Evolutionary conservation across 2,113 vertebrate species (phyloP), one percentile per base, ranked within the genome.

Genomic region (Lepidothrix coronata): DNA sequence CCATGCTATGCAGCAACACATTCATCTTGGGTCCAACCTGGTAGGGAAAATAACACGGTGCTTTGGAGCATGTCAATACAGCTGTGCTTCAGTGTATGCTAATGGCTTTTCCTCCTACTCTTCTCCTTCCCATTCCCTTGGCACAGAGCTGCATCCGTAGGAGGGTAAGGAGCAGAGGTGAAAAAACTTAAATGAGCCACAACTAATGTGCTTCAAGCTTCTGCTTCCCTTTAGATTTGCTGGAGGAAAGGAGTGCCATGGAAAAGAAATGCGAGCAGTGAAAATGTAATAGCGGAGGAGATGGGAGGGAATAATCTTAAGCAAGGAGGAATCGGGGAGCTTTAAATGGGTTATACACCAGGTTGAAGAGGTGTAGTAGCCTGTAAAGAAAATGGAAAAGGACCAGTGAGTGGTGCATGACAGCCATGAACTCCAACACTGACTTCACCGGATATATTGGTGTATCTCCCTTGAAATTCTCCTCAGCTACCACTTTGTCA

Each of bases 111-210:
- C 95, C 62, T 96, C 87, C 94, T 80, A 91, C 94, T 70, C 87
- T 48, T 74, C 91, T 95, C 72, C 44, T 80, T 84, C 73, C 30
- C 25, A 7, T 75, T 76, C 65, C 62, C 61, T 72, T 81, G 87
- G 57, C 61, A 72, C 61, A 72, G 73, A 94, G 61, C 48, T 83
- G n/a, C 59, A 91, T 71, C 68, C 0, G 63, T 77, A 93, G 91
- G 83, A 92, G 55, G 59, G 37, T 30, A 75, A 91, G 66, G 93
- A 85, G 78, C 91, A 96, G 55, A 86, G 92, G 95, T 94, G 65
- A 96, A 84, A 88, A 91, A 77, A 37, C 48, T 48, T 90, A 83
- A 96, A 96, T 91, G 68, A 95, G 65, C 55, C 85, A 77, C 66
- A 93, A 48, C 35, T 96, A 91, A 91, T 62, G 78, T 63, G 67